Evolutionary conservation across 2,797 vertebrate genomes (phyloP), one percentile per base, ranked within the genome.

Genomic region (Malurus leucopterus): DNA sequence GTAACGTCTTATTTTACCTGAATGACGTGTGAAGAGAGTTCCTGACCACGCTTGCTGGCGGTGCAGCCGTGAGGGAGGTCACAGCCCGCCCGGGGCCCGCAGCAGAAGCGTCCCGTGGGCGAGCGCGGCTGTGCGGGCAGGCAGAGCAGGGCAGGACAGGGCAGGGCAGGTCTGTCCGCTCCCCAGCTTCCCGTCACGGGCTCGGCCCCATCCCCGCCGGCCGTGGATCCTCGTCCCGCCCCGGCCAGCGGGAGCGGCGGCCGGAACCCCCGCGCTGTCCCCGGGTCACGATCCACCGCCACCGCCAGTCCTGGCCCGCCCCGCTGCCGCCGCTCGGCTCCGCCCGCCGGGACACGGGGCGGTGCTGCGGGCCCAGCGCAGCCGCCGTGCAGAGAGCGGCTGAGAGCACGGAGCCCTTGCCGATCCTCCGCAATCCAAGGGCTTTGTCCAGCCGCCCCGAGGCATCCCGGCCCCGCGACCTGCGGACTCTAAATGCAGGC

Each of bases 361-460:
- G 67, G 58, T 0, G 67, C 79, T 72, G 8, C 21, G 36, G 44
- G 30, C 36, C 4, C 58, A 27, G 70, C 80, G 70, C 70, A 84
- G 80, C 29, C 80, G 62, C 62, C 4, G 16, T 79, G 76, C 21
- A 21, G 8, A n/a, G 6, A 16, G 44, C 44, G 22, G 34, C 36
- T 29, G 15, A 9, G 6, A 41, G 49, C 16, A 7, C 4, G 0
- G 3, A 24, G 20, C 4, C 7, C 5, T 3, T 29, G 13, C 1
- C 43, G 0, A 3, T 1, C 6, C 36, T n/a, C 77, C 16, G 11
- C 22, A 1, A 3, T 1, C 6, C 61, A 0, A 2, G 6, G 2
- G 24, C 21, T 22, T 12, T 9, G 41, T 7, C 11, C 63, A 0
- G 2, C n/a, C 27, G 7, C 7, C n/a, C 17, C 3, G 1, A 1